These are phyloP conservation scores for Catagonus wagneri DNA, from an alignment of 2,113 vertebrate species.

Conservation along the genomic window DNA sequence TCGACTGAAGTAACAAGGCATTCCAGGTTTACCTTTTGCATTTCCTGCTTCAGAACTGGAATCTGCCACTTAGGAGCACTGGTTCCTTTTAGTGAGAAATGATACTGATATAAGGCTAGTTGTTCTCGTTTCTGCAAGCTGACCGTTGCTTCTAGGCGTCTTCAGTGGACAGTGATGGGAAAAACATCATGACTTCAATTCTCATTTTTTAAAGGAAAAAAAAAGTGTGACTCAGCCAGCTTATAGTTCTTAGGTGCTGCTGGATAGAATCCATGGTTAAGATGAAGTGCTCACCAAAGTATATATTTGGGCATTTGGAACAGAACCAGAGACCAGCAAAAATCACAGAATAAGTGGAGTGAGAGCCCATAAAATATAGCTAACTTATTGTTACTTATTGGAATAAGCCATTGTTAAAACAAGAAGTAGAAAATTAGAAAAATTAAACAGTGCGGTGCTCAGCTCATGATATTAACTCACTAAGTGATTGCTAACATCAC, in stretches of 20 bases:
- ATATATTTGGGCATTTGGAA: background rate
- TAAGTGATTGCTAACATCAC: background rate
- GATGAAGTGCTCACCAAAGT: background rate
- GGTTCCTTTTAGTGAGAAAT: background rate
- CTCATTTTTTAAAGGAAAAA: background rate
- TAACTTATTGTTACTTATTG: background rate
- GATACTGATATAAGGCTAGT: too few relatives aligned
- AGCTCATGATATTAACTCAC: background rate
- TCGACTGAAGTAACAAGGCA: background rate
- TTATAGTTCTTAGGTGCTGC: background rate
- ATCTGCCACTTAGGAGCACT: background rate
- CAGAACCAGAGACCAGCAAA: background rate
- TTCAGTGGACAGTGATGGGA: background rate
- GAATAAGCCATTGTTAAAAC: background rate
- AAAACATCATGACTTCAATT: slow-evolving; percentile 8
- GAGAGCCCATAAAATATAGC: background rate
- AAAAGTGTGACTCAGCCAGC: background rate
- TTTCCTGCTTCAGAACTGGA: background rate
- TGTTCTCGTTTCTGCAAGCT: background rate
- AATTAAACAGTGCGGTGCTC: background rate
- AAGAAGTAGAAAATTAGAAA: slow-evolving; percentile 31
- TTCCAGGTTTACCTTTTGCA: background rate
- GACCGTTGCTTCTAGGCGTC: background rate
- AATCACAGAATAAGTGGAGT: background rate
- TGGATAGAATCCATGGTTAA: background rate